Percentiles rank a stretch among this genome's conserved stretches.
Conservation (phyloP, 2,888 invertebrate genomes). For the Athalia cordata region DNA sequence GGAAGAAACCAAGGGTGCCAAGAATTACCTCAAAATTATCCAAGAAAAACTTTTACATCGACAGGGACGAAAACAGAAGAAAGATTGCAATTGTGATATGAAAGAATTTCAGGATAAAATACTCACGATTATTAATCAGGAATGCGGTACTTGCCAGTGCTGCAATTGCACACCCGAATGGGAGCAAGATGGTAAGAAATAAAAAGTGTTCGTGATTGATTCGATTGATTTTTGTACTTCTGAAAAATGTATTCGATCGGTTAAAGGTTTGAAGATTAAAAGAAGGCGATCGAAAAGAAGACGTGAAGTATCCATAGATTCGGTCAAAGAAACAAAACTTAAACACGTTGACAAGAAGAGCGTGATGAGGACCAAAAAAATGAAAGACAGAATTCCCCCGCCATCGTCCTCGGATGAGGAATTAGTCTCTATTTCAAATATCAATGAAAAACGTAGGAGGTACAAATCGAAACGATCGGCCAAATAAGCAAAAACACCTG, state of each 20-base stretch:
- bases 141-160: slow-evolving; percentile 36
- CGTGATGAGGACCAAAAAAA: slow-evolving; percentile 40
- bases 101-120: slow-evolving; percentile 38
- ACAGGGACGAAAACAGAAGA: background rate
- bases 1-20: background rate
- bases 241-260: background rate
- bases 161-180: slow-evolving; percentile 23
- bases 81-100: slow-evolving; percentile 9
- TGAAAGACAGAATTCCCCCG: background rate
- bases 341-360: slow-evolving; percentile 43
- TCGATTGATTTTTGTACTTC: background rate
- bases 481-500: background rate
- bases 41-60: slow-evolving; percentile 30
- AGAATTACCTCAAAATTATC: slow-evolving; percentile 4
- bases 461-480: background rate
- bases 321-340: slow-evolving; percentile 29
- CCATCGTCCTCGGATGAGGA: slow-evolving; percentile 7
- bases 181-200: background rate
- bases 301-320: slow-evolving; percentile 11
- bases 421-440: background rate
- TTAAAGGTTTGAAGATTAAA: background rate
- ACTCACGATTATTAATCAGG: slow-evolving; percentile 14
- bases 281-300: slow-evolving; percentile 26
- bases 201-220: background rate
- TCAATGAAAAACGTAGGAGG: slow-evolving; percentile 4